Evolutionary conservation across 2,888 invertebrate species (phyloP).

Genomic region (Gymnosoma rotundatum): DNA sequence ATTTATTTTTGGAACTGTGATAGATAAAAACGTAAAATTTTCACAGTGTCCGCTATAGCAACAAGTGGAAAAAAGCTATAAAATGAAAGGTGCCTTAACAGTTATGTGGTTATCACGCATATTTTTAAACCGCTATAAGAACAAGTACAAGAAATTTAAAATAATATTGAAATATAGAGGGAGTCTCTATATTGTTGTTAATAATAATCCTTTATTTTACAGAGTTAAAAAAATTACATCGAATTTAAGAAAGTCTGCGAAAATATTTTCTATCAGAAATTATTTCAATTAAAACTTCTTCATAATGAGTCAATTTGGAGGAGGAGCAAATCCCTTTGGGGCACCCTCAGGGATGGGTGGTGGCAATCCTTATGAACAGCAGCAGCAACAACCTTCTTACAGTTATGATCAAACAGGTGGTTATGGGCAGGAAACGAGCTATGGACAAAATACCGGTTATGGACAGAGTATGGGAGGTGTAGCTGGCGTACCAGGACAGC

Average conservation of each 20-base stretch:
- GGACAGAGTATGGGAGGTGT: slow-evolving; percentile 65
- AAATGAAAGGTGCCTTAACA: no score
- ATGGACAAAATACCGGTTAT: slow-evolving; percentile 60
- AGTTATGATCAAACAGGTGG: slow-evolving; percentile 76
- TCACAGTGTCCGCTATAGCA: no score
- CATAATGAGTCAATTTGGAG: slow-evolving; percentile 73
- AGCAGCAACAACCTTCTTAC: slow-evolving; percentile 74
- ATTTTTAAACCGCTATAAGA: no score
- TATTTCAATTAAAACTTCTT: slow-evolving; percentile 40
- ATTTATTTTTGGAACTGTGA: no score
- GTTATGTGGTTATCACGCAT: no score
- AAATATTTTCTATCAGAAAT: slow-evolving; percentile 10
- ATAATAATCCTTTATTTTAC: not conserved
- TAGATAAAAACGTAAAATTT: no score
- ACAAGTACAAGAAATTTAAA: no score
- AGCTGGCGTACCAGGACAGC: slow-evolving; percentile 63
- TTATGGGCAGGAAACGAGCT: slow-evolving; percentile 69
- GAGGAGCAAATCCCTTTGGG: slow-evolving; percentile 78
- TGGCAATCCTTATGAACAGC: slow-evolving; percentile 76
- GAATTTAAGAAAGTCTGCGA: slow-evolving; percentile 39
- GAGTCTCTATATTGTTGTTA: no score
- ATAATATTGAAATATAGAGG: no score
- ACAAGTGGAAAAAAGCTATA: no score
- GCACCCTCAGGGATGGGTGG: slow-evolving; percentile 73
- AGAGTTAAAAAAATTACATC: slow-evolving; percentile 4